phyloP scores from a whole-genome alignment of 1,140 invertebrate species.

The Centruroides sculpturatus region DNA sequence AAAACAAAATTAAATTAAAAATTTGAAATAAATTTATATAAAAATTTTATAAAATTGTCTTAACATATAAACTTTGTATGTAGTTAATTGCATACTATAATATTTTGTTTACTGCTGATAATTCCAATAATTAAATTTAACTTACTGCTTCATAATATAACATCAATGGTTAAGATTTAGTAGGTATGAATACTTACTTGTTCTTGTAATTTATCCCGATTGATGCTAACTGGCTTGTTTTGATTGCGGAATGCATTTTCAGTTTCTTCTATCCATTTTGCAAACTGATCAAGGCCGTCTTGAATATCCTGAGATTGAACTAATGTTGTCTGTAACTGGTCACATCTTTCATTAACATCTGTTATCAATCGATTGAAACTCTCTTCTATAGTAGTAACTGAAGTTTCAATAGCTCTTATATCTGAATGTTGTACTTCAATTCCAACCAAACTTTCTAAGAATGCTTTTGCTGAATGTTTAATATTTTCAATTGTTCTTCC shows the following conservation, averaged over 20 bases:
- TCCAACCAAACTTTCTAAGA: conserved; percentile 46
- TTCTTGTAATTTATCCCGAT: conserved; percentile 74
- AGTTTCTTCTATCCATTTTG: conserved; percentile 65
- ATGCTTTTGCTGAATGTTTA: conserved; percentile 49
- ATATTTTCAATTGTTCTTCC: conserved; percentile 66
- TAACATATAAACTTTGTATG: too few species aligned
- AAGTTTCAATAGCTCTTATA: conserved; percentile 56
- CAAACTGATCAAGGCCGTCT: conserved; percentile 71
- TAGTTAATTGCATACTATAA: too few species aligned
- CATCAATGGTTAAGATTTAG: too few species aligned
- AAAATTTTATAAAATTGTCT: too few species aligned
- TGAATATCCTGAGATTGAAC: conserved; percentile 86
- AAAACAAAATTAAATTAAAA: too few species aligned
- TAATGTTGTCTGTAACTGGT: conserved; percentile 68
- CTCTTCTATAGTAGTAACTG: conserved; percentile 55
- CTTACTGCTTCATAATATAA: too few species aligned
- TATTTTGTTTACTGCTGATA: too few species aligned
- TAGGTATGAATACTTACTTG: conserved; percentile 32
- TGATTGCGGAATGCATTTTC: conserved; percentile 56
- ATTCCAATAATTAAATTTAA: too few species aligned
- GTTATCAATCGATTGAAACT: conserved; percentile 59
- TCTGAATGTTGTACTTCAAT: conserved; percentile 53
- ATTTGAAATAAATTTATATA: too few species aligned
- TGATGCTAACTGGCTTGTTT: conserved; percentile 65
- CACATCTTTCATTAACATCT: conserved; percentile 59